Conservation (phyloP, 2,797 vertebrate genomes). For the Pseudochirops corinnae region DNA sequence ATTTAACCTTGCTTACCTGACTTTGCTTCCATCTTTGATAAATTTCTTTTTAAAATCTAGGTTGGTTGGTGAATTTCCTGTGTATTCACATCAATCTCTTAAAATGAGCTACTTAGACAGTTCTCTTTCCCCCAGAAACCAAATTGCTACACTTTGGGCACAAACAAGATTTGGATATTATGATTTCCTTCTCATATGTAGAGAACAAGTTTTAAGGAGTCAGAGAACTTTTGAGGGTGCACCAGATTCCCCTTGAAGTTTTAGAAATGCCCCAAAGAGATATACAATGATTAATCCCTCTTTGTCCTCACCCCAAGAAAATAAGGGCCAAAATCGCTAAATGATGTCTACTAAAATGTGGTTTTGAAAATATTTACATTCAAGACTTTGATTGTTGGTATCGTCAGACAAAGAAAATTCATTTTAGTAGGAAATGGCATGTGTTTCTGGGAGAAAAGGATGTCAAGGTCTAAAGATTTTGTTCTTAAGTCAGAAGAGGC, state of each 20-base stretch:
- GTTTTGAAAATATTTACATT: background rate
- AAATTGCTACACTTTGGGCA: background rate
- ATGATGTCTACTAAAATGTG: background rate
- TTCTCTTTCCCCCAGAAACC: background rate
- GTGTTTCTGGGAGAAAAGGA: background rate
- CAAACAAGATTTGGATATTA: background rate
- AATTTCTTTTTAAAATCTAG: background rate
- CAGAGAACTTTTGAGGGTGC: background rate
- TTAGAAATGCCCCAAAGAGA: background rate
- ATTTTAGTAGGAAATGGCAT: background rate
- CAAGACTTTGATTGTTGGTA: background rate
- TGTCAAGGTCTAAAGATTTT: background rate
- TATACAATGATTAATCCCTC: background rate
- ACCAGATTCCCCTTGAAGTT: background rate
- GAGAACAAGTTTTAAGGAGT: background rate
- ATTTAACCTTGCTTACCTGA: background rate
- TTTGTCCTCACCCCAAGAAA: background rate
- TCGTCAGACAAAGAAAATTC: background rate
- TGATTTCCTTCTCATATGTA: background rate
- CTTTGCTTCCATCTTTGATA: background rate
- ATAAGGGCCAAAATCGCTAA: background rate
- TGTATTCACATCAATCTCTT: background rate
- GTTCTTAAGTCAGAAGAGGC: background rate
- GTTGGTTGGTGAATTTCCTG: background rate
- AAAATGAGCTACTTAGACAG: background rate